phyloP scores from a whole-genome alignment of 2,113 vertebrate species.

The Mugil cephalus region DNA sequence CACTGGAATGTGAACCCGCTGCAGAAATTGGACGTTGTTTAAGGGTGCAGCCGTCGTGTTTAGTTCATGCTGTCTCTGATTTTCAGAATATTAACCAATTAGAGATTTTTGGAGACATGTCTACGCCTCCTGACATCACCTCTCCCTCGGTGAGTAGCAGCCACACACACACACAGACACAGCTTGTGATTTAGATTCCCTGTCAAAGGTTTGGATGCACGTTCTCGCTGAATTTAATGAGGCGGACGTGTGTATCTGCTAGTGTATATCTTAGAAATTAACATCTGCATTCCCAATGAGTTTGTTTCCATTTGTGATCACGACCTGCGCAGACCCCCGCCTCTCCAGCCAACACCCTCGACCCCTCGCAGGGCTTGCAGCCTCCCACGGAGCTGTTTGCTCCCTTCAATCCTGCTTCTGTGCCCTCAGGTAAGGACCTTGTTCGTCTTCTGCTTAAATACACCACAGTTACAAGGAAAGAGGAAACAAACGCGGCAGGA shows the following conservation, averaged over 20 bases:
- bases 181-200: background rate
- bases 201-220: no score
- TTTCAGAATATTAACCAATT: constrained; percentile 97
- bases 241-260: no score
- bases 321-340: constrained; percentile 89
- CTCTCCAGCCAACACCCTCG: constrained; percentile 96
- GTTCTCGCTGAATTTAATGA: no score
- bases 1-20: constrained; percentile 30
- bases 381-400: constrained; percentile 93
- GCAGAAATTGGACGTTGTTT: background rate
- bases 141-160: constrained; percentile 94
- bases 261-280: background rate
- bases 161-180: background rate
- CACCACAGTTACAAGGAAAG: constrained; percentile 8
- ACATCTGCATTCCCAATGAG: background rate
- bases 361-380: constrained; percentile 92
- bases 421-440: constrained; percentile 95
- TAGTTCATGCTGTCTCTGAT: constrained; percentile 50
- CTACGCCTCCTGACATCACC: constrained; percentile 97
- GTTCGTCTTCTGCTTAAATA: constrained; percentile 49
- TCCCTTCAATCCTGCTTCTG: constrained; percentile 93
- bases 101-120: constrained; percentile 99
- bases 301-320: background rate
- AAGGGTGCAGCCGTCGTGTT: background rate
- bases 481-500: constrained; percentile 35